phyloP scores from a whole-genome alignment of 1,140 invertebrate species.

The Drosophila fuyamai region DNA sequence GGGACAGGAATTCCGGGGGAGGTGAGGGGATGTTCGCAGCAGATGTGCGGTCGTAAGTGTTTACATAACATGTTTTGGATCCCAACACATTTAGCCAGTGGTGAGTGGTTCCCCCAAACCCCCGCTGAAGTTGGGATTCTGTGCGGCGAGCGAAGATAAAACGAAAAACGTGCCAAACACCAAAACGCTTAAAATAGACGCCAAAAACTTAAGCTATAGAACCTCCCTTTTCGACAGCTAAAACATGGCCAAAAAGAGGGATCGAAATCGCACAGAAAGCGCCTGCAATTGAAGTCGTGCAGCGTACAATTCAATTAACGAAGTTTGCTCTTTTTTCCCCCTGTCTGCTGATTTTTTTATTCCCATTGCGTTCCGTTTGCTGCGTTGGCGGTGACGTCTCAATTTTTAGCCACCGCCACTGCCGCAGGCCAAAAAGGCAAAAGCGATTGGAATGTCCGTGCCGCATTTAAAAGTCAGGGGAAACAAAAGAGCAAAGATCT shows the following conservation, averaged over 20 bases:
- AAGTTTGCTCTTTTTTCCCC: constrained; percentile 51
- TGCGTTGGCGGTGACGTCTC: constrained; percentile 70
- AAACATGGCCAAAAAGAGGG: constrained; percentile 12
- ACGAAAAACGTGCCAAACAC: constrained; percentile 70
- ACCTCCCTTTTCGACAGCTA: constrained; percentile 1
- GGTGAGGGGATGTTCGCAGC: constrained; percentile 24
- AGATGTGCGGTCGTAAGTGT: constrained; percentile 81
- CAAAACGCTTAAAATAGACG: constrained; percentile 65
- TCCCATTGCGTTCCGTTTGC: constrained; percentile 46
- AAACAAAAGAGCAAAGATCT: constrained; percentile 15
- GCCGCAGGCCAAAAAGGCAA: constrained; percentile 53
- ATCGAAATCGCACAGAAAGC: constrained; percentile 5
- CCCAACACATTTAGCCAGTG: constrained; percentile 64
- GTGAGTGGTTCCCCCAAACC: neutral
- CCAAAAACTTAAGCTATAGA: constrained; percentile 22
- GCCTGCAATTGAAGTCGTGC: constrained; percentile 72
- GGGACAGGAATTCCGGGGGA: constrained; percentile 3
- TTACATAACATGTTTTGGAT: constrained; percentile 79
- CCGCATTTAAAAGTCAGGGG: constrained; percentile 23
- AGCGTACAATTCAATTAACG: constrained; percentile 77
- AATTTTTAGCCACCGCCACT: constrained; percentile 62
- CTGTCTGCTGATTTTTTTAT: neutral
- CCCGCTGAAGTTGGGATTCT: neutral
- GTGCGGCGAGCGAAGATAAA: constrained; percentile 34
- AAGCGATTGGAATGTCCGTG: constrained; percentile 47